Percentiles rank a stretch among this genome's conserved stretches.
Evolutionary conservation across 2,113 vertebrate genomes (phyloP).

Genomic region (Neoarius graeffei): DNA sequence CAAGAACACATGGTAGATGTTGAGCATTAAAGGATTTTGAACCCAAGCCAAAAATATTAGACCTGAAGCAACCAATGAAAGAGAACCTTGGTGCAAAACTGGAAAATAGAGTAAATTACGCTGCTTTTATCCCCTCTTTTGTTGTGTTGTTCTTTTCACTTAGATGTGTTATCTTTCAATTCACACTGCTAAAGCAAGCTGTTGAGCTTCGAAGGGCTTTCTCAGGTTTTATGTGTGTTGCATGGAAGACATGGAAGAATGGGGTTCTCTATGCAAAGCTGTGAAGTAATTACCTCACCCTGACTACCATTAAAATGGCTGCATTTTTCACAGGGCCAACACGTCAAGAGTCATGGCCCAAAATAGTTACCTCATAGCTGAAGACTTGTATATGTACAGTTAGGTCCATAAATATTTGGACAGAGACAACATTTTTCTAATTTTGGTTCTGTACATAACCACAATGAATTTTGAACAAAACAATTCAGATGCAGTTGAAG

Average conservation of each 20-base stretch:
- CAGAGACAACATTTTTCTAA: too few species aligned
- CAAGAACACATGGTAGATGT: not conserved
- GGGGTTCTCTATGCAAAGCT: not conserved
- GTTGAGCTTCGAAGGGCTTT: not conserved
- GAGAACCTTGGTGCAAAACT: not conserved
- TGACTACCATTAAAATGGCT: not conserved
- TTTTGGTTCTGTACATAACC: too few species aligned
- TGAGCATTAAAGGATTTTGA: constrained; percentile 9
- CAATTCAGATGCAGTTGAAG: too few species aligned
- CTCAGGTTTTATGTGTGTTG: not conserved
- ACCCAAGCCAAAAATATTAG: constrained; percentile 3
- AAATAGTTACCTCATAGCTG: not conserved
- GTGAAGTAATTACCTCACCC: not conserved
- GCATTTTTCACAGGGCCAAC: not conserved
- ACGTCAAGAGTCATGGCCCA: not conserved
- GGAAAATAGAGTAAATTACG: not conserved
- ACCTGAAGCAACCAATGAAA: not conserved
- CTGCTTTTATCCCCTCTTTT: not conserved
- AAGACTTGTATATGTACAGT: not conserved
- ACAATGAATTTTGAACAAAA: too few species aligned
- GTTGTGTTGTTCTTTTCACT: not conserved
- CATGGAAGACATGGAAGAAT: not conserved
- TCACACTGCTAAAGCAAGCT: not conserved
- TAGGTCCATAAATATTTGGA: too few species aligned
- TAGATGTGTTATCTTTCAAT: not conserved